phyloP scores from a whole-genome alignment of 2,888 invertebrate species.

The Harpalus rubripes region DNA sequence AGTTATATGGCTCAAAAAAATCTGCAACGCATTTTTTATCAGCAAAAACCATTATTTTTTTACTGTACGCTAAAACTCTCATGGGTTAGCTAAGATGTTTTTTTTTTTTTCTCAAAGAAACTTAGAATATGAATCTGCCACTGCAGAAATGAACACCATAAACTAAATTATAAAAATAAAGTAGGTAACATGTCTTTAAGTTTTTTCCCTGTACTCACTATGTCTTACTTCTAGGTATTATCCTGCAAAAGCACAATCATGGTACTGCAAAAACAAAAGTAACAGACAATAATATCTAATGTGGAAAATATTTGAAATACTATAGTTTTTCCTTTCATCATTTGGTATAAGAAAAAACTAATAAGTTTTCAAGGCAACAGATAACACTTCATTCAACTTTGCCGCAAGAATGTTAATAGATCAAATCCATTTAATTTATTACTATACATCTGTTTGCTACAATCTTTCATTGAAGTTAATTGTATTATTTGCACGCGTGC shows the following conservation, averaged over 20 bases:
- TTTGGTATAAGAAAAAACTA: conserved; percentile 5
- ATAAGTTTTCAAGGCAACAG: conserved; percentile 21
- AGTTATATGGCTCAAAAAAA: too few species aligned
- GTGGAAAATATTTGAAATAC: not conserved
- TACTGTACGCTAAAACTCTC: too few species aligned
- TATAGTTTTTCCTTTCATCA: not conserved
- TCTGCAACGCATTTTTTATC: too few species aligned
- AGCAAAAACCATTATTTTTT: too few species aligned
- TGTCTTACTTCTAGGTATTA: too few species aligned
- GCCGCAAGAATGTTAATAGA: conserved; percentile 44
- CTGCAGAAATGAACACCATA: too few species aligned
- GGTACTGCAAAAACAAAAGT: not conserved
- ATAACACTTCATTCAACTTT: conserved; percentile 34
- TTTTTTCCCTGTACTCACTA: too few species aligned
- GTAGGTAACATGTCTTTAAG: too few species aligned
- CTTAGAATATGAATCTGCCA: too few species aligned
- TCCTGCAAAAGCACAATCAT: not conserved
- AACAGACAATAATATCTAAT: not conserved
- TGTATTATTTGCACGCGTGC: not conserved
- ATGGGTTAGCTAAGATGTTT: too few species aligned
- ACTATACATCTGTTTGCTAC: not conserved
- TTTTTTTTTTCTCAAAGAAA: too few species aligned
- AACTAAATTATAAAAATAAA: too few species aligned
- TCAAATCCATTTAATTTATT: conserved; percentile 32
- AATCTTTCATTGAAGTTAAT: not conserved